These are phyloP conservation scores for Parnassius apollo DNA, from an alignment of 2,888 invertebrate genomes.

Conservation along the genomic window DNA sequence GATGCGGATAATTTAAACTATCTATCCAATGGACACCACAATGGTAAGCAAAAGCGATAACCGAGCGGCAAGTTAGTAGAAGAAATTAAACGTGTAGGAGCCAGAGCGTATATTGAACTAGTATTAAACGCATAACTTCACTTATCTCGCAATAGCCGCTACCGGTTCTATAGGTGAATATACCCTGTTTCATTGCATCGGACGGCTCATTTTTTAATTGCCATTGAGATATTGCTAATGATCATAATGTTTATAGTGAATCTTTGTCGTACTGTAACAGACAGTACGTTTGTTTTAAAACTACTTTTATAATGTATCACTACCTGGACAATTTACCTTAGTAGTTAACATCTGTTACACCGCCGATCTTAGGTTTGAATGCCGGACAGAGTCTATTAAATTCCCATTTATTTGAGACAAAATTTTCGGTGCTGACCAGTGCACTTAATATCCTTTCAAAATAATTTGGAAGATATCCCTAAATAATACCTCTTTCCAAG, in stretches of 20 bases:
- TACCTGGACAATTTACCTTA: too few relatives aligned
- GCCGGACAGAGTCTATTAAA: too few relatives aligned
- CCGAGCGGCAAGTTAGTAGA: conserved; percentile 33
- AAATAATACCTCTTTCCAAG: too few relatives aligned
- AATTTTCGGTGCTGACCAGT: too few relatives aligned
- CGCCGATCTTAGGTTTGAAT: too few relatives aligned
- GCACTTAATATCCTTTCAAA: too few relatives aligned
- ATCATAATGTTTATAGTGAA: conserved; percentile 37
- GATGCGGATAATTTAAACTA: conserved; percentile 22
- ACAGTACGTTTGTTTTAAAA: not conserved
- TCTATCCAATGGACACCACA: conserved; percentile 26
- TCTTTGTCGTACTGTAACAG: conserved; percentile 30
- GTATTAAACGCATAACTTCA: conserved; percentile 40
- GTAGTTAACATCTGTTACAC: too few relatives aligned
- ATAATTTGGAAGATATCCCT: too few relatives aligned
- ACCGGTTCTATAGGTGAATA: conserved; percentile 29
- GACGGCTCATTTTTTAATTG: conserved; percentile 42
- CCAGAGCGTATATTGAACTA: conserved; percentile 26
- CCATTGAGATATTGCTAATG: conserved; percentile 42
- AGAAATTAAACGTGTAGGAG: conserved; percentile 62
- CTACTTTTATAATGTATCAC: too few relatives aligned
- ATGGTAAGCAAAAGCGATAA: conserved; percentile 28
- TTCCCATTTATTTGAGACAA: too few relatives aligned
- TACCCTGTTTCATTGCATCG: conserved; percentile 35
- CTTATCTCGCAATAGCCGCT: conserved; percentile 28